These are phyloP conservation scores for Microctonus hyperodae DNA, from an alignment of 2,888 invertebrate species.

Conservation along the genomic window DNA sequence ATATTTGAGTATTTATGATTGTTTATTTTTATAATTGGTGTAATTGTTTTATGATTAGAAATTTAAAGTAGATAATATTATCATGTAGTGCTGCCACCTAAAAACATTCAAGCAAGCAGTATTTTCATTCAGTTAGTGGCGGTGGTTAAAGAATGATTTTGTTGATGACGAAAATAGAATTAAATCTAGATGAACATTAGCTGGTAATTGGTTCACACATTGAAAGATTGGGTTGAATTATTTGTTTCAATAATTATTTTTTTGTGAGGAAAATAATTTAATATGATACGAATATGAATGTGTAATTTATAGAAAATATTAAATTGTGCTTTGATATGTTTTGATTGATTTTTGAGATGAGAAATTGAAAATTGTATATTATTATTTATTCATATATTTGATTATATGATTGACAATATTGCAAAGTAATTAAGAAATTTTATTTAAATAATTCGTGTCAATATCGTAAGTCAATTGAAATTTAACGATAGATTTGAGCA, in stretches of 20 bases:
- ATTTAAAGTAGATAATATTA: background rate
- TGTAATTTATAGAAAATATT: too few species aligned
- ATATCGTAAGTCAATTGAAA: constrained; percentile 28
- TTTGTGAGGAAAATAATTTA: too few species aligned
- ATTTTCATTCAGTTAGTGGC: constrained; percentile 34
- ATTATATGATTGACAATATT: too few species aligned
- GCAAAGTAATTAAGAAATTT: too few species aligned
- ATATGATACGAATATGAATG: too few species aligned
- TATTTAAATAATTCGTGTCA: too few species aligned
- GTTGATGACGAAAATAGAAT: background rate
- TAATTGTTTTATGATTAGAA: too few species aligned
- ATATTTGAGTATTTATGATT: too few species aligned
- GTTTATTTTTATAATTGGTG: background rate
- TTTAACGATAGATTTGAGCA: constrained; percentile 27
- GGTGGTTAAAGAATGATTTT: constrained; percentile 5
- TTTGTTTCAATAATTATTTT: background rate
- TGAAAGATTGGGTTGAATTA: background rate
- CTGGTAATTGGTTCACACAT: constrained; percentile 50
- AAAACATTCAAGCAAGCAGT: constrained; percentile 26
- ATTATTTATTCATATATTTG: too few species aligned
- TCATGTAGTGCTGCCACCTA: constrained; percentile 39
- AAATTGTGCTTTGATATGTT: too few species aligned
- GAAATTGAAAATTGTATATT: too few species aligned
- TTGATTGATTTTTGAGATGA: too few species aligned
- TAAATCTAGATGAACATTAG: constrained; percentile 17